These are phyloP conservation scores for Amblyopsis rosae DNA, from an alignment of 2,113 vertebrate species.

Conservation along the genomic window DNA sequence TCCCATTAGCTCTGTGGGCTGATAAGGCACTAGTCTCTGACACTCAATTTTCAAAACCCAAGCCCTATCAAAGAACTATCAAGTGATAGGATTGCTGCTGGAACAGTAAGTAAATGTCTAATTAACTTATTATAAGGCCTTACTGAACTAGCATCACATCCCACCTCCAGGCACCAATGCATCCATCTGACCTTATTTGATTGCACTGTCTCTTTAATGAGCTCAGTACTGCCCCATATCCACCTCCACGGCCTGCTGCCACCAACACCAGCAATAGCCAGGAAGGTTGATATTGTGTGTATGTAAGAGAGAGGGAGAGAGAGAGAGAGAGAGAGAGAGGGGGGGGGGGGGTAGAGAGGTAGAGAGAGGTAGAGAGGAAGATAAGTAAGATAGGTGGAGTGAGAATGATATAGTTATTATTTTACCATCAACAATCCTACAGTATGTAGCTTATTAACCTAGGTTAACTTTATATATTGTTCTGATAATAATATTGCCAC, in stretches of 20 bases:
- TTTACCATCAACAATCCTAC: too few species aligned
- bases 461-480: too few species aligned
- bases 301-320: neutral
- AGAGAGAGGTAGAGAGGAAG: slow-evolving; percentile 1
- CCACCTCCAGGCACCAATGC: slow-evolving; percentile 64
- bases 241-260: slow-evolving; percentile 49
- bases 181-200: slow-evolving; percentile 78
- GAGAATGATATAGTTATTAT: too few species aligned
- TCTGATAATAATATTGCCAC: slow-evolving; percentile 52
- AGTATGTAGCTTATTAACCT: too few species aligned
- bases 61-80: slow-evolving; percentile 67
- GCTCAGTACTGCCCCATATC: slow-evolving; percentile 71
- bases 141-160: slow-evolving; percentile 69
- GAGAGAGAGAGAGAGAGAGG: slow-evolving; percentile 20
- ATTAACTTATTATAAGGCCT: slow-evolving; percentile 75
- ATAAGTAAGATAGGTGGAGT: neutral
- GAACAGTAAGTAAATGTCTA: slow-evolving; percentile 72
- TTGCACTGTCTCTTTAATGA: slow-evolving; percentile 74
- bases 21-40: slow-evolving; percentile 57
- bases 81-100: slow-evolving; percentile 59
- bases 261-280: slow-evolving; percentile 31
- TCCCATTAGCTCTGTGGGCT: slow-evolving; percentile 47
- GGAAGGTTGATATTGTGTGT: neutral
- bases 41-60: slow-evolving; percentile 59
- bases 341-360: slow-evolving; percentile 28